A percentile compares a stretch with the other conserved stretches of the same genome.
These are phyloP conservation scores for Drosophila infuscata DNA, from an alignment of 2,888 invertebrate species.

Conservation along the genomic window DNA sequence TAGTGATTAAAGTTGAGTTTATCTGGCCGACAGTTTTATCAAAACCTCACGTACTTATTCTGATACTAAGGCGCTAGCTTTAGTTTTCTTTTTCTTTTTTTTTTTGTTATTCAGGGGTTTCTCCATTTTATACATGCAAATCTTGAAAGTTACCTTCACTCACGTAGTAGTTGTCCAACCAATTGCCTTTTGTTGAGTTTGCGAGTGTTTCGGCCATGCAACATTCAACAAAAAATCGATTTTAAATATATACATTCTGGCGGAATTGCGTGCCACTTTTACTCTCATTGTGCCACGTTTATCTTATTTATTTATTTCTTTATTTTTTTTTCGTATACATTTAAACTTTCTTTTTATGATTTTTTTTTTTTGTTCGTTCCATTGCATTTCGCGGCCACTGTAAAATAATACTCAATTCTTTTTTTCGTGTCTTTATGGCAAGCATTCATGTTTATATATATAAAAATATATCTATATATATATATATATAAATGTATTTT, in stretches of 20 bases:
- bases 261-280: slow-evolving; percentile 63
- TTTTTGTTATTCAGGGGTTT: slow-evolving; percentile 33
- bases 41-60: slow-evolving; percentile 52
- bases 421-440: slow-evolving; percentile 6
- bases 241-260: slow-evolving; percentile 39
- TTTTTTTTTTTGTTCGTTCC: slow-evolving; percentile 11
- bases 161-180: slow-evolving; percentile 51
- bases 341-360: slow-evolving; percentile 47
- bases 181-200: slow-evolving; percentile 22
- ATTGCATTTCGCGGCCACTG: slow-evolving; percentile 15
- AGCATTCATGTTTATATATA: not conserved
- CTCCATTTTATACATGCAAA: slow-evolving; percentile 53
- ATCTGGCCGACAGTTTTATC: slow-evolving; percentile 46
- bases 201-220: slow-evolving; percentile 17
- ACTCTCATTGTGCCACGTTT: slow-evolving; percentile 53
- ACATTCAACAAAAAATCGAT: slow-evolving; percentile 54
- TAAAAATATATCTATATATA: not conserved
- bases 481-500: slow-evolving; percentile 1
- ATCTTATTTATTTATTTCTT: slow-evolving; percentile 18
- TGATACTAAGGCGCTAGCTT: slow-evolving; percentile 41
- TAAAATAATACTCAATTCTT: slow-evolving; percentile 8
- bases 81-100: slow-evolving; percentile 12
- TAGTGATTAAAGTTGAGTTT: slow-evolving; percentile 31
- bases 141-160: slow-evolving; percentile 64
- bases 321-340: slow-evolving; percentile 15